Conservation (phyloP, 2,888 invertebrate genomes). For the Teleogryllus oceanicus region DNA sequence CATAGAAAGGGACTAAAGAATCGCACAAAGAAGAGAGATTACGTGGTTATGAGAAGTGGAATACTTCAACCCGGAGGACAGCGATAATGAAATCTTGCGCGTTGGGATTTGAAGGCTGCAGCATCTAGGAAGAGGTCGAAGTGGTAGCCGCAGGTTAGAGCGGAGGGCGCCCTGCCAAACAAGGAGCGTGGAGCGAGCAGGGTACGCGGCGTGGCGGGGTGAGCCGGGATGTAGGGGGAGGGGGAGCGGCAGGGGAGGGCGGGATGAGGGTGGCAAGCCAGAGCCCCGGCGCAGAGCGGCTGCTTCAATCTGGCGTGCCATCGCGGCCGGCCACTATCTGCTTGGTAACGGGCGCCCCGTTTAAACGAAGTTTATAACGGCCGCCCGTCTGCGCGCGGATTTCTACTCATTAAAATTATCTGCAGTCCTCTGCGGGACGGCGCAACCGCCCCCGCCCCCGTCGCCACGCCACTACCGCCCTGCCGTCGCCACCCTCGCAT, state of each 20-base stretch:
- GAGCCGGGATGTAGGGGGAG: not conserved
- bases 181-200: not conserved
- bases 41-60: too few species aligned
- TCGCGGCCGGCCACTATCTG: not conserved
- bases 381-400: conserved; percentile 9
- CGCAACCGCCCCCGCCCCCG: not conserved
- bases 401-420: conserved; percentile 18
- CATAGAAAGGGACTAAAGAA: too few species aligned
- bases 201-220: not conserved
- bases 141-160: too few species aligned
- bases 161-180: not conserved
- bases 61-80: too few species aligned
- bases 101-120: too few species aligned
- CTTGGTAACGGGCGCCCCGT: not conserved
- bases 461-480: not conserved
- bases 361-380: conserved; percentile 18
- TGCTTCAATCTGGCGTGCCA: not conserved
- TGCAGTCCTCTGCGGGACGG: conserved; percentile 3
- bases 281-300: not conserved
- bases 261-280: not conserved
- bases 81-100: too few species aligned
- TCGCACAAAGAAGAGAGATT: too few species aligned
- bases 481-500: not conserved
- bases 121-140: too few species aligned
- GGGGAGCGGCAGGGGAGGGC: not conserved